phyloP scores from a whole-genome alignment of 2,113 vertebrate genomes.

The Thalassoma bifasciatum region DNA sequence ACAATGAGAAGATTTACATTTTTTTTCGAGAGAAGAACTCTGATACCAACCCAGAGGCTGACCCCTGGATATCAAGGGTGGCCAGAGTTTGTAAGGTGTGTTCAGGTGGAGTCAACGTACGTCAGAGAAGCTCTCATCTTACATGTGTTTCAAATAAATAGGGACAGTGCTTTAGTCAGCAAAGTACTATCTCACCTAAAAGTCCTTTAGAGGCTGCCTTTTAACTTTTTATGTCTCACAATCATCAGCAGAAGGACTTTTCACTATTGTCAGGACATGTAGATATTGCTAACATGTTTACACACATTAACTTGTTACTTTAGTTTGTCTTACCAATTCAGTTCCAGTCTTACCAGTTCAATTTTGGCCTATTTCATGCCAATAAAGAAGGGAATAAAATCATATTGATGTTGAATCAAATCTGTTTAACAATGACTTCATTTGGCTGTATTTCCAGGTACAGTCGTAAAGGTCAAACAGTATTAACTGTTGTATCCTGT shows the following conservation, averaged over 20 bases:
- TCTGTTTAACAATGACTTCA: conserved; percentile 7
- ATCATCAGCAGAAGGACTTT: neutral
- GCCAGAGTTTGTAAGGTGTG: conserved; percentile 93
- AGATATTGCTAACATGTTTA: no score
- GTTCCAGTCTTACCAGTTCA: no score
- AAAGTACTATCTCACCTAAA: no score
- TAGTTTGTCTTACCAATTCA: no score
- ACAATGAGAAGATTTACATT: conserved; percentile 92
- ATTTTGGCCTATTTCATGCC: no score
- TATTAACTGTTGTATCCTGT: conserved; percentile 1
- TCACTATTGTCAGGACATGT: neutral
- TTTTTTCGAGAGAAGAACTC: conserved; percentile 94
- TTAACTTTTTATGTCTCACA: neutral
- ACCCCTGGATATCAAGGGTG: conserved; percentile 89
- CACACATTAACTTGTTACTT: no score
- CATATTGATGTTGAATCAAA: neutral
- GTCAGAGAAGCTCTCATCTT: neutral
- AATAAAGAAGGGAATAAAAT: neutral
- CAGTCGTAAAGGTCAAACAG: neutral
- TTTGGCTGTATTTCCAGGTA: neutral
- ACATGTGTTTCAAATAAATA: neutral
- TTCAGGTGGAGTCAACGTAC: neutral
- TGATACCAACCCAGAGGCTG: conserved; percentile 86
- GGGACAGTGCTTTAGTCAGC: neutral
- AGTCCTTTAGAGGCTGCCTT: no score